These are phyloP conservation scores for Brachypteracias leptosomus DNA, from an alignment of 2,113 vertebrate species.

Conservation along the genomic window DNA sequence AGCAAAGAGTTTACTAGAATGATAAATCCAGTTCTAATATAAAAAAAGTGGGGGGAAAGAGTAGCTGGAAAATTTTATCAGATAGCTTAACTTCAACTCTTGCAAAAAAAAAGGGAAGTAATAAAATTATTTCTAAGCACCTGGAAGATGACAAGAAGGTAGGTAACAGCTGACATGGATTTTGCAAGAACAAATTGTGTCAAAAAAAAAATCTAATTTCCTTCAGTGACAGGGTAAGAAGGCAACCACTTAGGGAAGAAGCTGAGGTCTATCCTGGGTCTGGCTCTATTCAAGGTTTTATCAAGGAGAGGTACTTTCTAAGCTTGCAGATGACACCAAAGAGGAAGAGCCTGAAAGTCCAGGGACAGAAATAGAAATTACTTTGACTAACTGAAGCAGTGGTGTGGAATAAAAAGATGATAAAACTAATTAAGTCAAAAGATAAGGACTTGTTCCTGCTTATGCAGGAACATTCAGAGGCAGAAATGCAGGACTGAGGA, in stretches of 20 bases:
- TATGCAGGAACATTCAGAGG: not conserved
- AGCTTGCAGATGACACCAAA: not conserved
- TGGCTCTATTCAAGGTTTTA: not conserved
- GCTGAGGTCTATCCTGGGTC: not conserved
- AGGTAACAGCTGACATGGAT: not conserved
- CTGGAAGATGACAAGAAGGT: not conserved
- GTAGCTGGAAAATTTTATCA: not conserved
- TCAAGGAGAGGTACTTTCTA: not conserved
- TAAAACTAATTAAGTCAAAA: not conserved
- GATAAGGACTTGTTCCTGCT: not conserved
- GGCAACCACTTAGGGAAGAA: not conserved
- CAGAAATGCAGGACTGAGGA: not conserved
- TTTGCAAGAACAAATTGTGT: not conserved
- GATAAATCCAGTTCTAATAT: not conserved
- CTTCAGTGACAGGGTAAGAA: not conserved
- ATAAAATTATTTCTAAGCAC: not conserved
- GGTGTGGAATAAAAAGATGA: not conserved
- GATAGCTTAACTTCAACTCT: not conserved
- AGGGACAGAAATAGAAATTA: not conserved
- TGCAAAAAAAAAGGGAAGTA: not conserved
- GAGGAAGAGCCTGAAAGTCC: not conserved
- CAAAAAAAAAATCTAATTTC: not conserved
- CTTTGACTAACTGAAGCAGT: not conserved
- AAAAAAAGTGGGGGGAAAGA: not conserved
- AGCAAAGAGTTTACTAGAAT: not conserved